phyloP scores from a whole-genome alignment of 1,140 invertebrate genomes.

The Oscheius sp. region DNA sequence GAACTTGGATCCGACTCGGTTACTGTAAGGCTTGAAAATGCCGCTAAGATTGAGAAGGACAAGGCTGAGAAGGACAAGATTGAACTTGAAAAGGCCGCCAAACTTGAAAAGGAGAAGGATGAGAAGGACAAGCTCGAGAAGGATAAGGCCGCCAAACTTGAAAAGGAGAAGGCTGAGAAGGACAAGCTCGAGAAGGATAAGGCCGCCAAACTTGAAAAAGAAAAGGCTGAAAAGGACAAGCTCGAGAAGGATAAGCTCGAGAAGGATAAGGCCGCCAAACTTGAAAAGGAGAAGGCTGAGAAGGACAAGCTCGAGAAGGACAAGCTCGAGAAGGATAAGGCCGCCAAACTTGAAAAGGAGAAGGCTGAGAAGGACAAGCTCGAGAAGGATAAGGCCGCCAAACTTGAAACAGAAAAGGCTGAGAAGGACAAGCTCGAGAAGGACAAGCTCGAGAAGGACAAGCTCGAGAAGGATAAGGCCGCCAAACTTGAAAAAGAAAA shows the following conservation, averaged over 20 bases:
- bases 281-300: neutral
- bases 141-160: neutral
- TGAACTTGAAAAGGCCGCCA: neutral
- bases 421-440: neutral
- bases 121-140: neutral
- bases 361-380: slow-evolving; percentile 1
- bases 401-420: neutral
- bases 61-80: neutral
- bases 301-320: slow-evolving; percentile 10
- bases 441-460: neutral
- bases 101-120: neutral
- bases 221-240: neutral
- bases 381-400: no score
- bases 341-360: slow-evolving; percentile 6
- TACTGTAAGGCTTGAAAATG: no score
- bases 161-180: slow-evolving; percentile 1
- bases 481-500: slow-evolving; percentile 15
- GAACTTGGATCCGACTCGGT: no score
- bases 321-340: slow-evolving; percentile 7
- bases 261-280: slow-evolving; percentile 23
- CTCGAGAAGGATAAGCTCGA: neutral
- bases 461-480: neutral
- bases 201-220: neutral
- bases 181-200: neutral
- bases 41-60: neutral